Percentiles rank a stretch among this genome's conserved stretches.
These are phyloP conservation scores for Coendou prehensilis DNA, from an alignment of 2,797 vertebrate species.

Conservation along the genomic window DNA sequence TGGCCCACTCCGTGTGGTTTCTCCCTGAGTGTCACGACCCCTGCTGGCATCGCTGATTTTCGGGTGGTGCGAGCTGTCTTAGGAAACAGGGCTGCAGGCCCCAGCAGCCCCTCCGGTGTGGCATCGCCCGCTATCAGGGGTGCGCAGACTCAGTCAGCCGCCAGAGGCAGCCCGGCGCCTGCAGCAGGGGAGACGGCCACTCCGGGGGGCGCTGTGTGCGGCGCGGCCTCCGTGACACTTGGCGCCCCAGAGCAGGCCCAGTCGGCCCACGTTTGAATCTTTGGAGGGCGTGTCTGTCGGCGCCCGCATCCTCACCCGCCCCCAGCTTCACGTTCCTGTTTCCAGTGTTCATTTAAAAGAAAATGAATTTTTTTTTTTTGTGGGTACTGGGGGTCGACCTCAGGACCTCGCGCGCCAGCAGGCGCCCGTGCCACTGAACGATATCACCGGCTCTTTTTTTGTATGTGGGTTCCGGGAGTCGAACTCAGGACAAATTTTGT, in stretches of 20 bases:
- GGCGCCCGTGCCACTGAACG: no score
- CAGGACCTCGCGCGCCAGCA: no score
- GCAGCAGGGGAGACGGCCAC: background rate
- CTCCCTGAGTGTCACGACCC: constrained; percentile 15
- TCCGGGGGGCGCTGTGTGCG: background rate
- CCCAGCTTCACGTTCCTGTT: background rate
- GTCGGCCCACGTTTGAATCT: background rate
- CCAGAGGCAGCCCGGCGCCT: rapidly evolving
- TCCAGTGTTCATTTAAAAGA: background rate
- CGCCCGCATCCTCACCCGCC: background rate
- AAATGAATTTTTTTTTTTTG: no score
- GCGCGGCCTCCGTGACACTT: background rate
- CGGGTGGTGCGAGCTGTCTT: background rate
- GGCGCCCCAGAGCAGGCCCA: background rate
- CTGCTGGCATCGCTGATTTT: background rate
- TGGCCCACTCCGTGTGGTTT: background rate
- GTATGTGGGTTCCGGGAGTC: no score
- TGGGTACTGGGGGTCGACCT: no score
- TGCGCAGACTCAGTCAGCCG: background rate
- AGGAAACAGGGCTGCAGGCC: constrained; percentile 7
- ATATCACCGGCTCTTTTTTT: no score
- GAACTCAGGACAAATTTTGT: background rate
- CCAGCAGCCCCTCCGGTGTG: background rate
- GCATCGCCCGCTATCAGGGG: background rate
- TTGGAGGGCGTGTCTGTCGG: background rate